Evolutionary conservation across 2,797 vertebrate genomes (phyloP), one percentile per base, ranked within the genome.

Genomic region (Syndactyla subalaris): DNA sequence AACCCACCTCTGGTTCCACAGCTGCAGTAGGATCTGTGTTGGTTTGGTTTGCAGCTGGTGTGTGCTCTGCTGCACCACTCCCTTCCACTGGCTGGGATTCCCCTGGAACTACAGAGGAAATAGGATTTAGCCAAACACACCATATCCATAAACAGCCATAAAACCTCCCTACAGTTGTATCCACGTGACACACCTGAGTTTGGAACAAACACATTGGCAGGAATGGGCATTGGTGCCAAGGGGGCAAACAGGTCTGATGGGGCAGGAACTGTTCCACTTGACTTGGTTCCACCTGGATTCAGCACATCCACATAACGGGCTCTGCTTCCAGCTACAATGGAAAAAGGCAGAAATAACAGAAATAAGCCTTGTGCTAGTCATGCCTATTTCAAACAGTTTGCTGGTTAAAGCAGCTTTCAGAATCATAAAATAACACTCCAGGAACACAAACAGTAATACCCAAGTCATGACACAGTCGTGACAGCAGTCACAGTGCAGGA

Each of bases 221-320:
- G 98, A 96, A 99, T 98, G 15, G 98, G 96, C 98, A 99, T 99
- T 0, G 99, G 99, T 39, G 99, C 99, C 58, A 99, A 96, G 5
- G 99, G 99, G 48, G 99, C 99, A 79, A 99, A 99, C 3, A 99
- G 97, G 79, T 99, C 99, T 1, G 97, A 96, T 1, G 98, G 98
- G 19, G 98, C 98, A 2, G 98, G 98, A 26, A 98, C 97, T 17
- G 97, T 93, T 38, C 98, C 98, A 0, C 96, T 95, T 1, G 98
- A 94, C 88, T 98, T 98, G 81, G 97, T 46, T 14, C 98, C 98
- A 10, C 98, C 97, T 1, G 99, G 99, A 96, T 99, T 99, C 81
- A 99, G 84, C 59, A 99, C 97, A 15, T 99, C 99, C 88, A 99
- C 99, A 0, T 99, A 99, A 86, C 99, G 98, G 32, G 98, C 98